Percentiles rank a stretch among this genome's conserved stretches.
Evolutionary conservation across 1,140 invertebrate genomes (phyloP).

Genomic region (Atta colombica): DNA sequence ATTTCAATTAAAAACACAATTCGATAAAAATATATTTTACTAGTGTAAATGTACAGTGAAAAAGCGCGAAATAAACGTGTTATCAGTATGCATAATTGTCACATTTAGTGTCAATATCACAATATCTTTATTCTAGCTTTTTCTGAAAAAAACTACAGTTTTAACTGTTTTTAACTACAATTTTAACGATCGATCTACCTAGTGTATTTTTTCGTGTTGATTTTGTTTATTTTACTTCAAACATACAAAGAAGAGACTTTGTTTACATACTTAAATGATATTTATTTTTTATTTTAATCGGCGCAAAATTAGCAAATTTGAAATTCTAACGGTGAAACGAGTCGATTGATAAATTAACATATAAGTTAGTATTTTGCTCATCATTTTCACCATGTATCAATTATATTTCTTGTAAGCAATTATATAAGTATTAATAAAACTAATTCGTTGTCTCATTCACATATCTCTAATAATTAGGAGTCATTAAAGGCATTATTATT

Average conservation of each 20-base stretch:
- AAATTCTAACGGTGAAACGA: conserved; percentile 33
- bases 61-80: background rate
- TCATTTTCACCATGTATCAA: conserved; percentile 47
- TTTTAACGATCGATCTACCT: background rate
- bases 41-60: background rate
- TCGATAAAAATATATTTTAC: background rate
- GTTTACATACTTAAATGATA: background rate
- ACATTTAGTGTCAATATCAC: background rate
- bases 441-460: background rate
- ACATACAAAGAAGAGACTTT: background rate
- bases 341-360: conserved; percentile 19
- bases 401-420: conserved; percentile 46
- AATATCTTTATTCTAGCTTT: background rate
- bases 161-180: background rate
- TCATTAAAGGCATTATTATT: conserved; percentile 8
- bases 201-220: background rate
- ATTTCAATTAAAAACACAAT: background rate
- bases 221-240: background rate
- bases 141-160: background rate
- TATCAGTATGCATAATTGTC: background rate
- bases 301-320: background rate
- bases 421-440: conserved; percentile 29
- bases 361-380: conserved; percentile 32
- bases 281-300: background rate
- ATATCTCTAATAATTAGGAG: conserved; percentile 31